Evolutionary conservation across 2,113 vertebrate species (phyloP), one percentile per base, ranked within the genome.

Genomic region (Gobiocypris rarus): DNA sequence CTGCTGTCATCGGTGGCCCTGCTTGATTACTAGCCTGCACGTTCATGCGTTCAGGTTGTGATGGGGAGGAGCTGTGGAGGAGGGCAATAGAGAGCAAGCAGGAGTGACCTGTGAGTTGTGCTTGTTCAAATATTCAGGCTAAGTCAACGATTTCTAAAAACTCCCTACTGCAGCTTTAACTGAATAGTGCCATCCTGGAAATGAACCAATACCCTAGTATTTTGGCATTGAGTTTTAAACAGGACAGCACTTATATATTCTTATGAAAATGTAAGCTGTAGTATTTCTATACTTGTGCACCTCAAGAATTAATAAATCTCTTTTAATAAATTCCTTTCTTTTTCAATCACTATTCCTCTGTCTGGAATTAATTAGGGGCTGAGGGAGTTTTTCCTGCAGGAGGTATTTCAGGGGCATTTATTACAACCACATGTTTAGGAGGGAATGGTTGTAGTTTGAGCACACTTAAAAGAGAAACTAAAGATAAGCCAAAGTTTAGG

Each of bases 361-460:
- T 86, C 70, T 73, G 67, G 24, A 52, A 59, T 77, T 92, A 92
- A 94, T 92, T 90, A 89, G 86, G 56, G 26, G 69, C 83, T 82
- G 88, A 84, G 11, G 52, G 56, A 61, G 34, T n/a, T 59, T 78
- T 45, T 63, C 45, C 90, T 88, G 86, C 74, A 88, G 89, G 89
- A 89, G 87, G 91, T 56, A 83, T 83, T 34, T 76, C 61, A 75
- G 45, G 83, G 76, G 38, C 41, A 58, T 78, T 91, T 91, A 93
- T 94, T 91, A 84, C 86, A 93, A 91, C 87, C 92, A 93, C 69
- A 81, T 94, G 92, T 90, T 91, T 75, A 87, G 65, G 82, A 22
- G 59, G 86, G 87, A 86, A 84, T 84, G 79, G 15, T 26, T 7
- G 31, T 31, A 38, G 73, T 22, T 9, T 2, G 43, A 61, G 65